Conservation (phyloP, 1,140 invertebrate genomes). For the Halictus rubicundus region DNA sequence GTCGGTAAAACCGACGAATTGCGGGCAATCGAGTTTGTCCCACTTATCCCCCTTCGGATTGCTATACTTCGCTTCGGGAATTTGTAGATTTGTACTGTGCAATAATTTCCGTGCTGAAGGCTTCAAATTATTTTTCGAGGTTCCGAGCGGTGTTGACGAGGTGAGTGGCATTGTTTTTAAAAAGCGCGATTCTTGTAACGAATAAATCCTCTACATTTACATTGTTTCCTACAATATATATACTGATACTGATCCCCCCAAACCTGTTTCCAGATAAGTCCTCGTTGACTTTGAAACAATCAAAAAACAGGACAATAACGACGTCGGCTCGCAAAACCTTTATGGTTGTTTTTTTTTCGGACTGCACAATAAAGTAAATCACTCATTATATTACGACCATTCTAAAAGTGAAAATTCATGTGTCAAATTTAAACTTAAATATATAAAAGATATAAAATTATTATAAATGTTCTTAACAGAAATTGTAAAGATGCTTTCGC, state of each 20-base stretch:
- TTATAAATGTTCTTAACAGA: neutral
- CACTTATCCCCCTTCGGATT: constrained; percentile 11
- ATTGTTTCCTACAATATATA: too few relatives aligned
- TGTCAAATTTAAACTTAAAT: too few relatives aligned
- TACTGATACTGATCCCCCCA: too few relatives aligned
- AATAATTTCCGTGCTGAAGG: constrained; percentile 24
- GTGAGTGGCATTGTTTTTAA: neutral
- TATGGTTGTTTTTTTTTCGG: too few relatives aligned
- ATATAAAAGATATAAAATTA: neutral
- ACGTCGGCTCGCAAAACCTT: too few relatives aligned
- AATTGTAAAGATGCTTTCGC: too few relatives aligned
- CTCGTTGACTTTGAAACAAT: neutral
- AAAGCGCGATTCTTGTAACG: too few relatives aligned
- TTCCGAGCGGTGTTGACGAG: neutral
- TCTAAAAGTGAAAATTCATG: neutral
- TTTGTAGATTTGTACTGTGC: neutral
- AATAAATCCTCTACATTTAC: too few relatives aligned
- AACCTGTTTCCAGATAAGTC: neutral
- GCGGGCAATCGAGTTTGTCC: constrained; percentile 42
- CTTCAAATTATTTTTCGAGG: neutral
- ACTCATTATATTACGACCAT: neutral
- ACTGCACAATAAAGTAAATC: too few relatives aligned
- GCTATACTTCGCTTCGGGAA: neutral
- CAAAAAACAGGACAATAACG: neutral
- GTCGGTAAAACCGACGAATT: constrained; percentile 53